phyloP scores from a whole-genome alignment of 2,888 invertebrate genomes.

The Nematopogon swammerdamellus region DNA sequence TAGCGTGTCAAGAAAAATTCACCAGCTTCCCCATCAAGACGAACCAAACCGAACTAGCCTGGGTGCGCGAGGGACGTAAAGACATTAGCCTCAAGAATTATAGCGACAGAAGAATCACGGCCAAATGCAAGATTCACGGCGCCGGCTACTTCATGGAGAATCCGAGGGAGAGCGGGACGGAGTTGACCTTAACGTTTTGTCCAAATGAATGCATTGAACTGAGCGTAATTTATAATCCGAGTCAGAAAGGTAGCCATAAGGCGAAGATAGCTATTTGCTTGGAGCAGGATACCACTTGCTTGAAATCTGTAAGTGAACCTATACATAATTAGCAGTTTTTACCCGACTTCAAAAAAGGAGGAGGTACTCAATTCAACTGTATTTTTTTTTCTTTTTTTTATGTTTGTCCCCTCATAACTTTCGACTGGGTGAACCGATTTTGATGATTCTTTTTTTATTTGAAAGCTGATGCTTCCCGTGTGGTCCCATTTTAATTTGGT shows the following conservation, averaged over 20 bases:
- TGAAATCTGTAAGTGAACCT: not conserved
- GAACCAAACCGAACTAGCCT: slow-evolving; percentile 29
- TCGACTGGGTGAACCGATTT: too few species aligned
- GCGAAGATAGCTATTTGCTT: not conserved
- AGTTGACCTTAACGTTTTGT: slow-evolving; percentile 24
- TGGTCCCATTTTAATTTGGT: too few species aligned
- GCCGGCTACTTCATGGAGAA: slow-evolving; percentile 39
- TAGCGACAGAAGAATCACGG: slow-evolving; percentile 28
- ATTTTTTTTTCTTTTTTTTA: too few species aligned
- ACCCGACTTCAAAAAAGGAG: too few species aligned
- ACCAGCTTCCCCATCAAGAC: slow-evolving; percentile 39
- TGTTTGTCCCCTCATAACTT: too few species aligned
- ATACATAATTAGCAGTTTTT: too few species aligned
- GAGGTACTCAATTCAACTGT: too few species aligned
- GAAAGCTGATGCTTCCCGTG: too few species aligned
- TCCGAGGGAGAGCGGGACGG: slow-evolving; percentile 21
- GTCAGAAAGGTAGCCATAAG: not conserved
- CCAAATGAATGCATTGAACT: slow-evolving; percentile 31
- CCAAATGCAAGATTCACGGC: slow-evolving; percentile 28
- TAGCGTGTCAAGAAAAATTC: slow-evolving; percentile 25
- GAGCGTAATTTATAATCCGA: slow-evolving; percentile 30
- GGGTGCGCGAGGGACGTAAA: slow-evolving; percentile 34
- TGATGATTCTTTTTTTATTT: too few species aligned
- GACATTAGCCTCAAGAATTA: slow-evolving; percentile 39
- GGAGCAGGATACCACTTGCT: not conserved